Conservation (phyloP, 2,113 vertebrate genomes). For the Ammodytes marinus region DNA sequence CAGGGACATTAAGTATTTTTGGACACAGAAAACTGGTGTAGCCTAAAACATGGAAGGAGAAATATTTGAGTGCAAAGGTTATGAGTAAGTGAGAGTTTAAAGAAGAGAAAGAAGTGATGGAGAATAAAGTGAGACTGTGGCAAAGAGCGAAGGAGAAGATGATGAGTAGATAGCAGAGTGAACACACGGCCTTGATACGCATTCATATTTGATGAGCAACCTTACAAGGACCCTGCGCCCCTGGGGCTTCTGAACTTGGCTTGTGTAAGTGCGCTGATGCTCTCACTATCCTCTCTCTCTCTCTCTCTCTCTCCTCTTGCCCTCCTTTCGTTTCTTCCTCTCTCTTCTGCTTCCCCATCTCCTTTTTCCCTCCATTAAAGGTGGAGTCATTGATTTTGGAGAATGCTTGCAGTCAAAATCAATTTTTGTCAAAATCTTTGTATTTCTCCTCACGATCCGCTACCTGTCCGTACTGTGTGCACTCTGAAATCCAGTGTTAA, state of each 20-base stretch:
- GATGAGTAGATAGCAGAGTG: constrained; percentile 29
- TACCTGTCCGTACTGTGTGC: too few relatives aligned
- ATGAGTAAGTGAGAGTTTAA: neutral
- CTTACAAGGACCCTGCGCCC: constrained; percentile 69
- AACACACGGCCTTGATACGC: constrained; percentile 48
- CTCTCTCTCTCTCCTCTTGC: neutral
- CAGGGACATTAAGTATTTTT: neutral
- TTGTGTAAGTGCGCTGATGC: constrained; percentile 85
- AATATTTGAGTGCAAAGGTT: neutral
- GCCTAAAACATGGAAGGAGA: neutral
- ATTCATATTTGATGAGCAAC: constrained; percentile 82
- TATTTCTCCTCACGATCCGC: too few relatives aligned
- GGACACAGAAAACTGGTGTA: neutral
- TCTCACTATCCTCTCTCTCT: constrained; percentile 25
- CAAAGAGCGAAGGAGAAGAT: constrained; percentile 34
- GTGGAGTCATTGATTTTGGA: too few relatives aligned
- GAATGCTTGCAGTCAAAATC: too few relatives aligned
- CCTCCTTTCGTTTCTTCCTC: neutral
- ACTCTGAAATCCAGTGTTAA: too few relatives aligned
- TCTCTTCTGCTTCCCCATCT: neutral
- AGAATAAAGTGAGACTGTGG: too few relatives aligned
- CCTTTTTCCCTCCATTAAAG: too few relatives aligned
- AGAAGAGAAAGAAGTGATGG: constrained; percentile 2
- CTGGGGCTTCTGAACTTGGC: constrained; percentile 63
- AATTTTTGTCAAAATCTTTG: too few relatives aligned